Evolutionary conservation across 2,888 invertebrate species (phyloP), one percentile per base, ranked within the genome.

Genomic region (Tupiocoris notatus): DNA sequence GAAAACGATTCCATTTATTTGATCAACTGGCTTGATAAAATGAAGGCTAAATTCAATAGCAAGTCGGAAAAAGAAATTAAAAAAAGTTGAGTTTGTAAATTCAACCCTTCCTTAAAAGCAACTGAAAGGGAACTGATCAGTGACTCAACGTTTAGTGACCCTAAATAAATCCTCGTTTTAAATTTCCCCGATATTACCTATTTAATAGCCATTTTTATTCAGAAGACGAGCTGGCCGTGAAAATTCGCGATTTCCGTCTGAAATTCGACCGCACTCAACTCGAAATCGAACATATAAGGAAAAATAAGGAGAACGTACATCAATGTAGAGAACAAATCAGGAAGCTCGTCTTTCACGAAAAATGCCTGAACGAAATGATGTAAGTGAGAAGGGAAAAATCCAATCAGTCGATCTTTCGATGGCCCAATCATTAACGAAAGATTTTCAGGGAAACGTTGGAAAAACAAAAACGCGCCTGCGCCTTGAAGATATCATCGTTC

Each of bases 201-300:
- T n/a, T n/a, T n/a, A n/a, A n/a, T 54, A 54, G 9, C 54, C 54
- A 54, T 54, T 54, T 39, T 39, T 12, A 39, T 39, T 12, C 39
- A 39, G 39, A 39, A 7, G 39, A 39, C 39, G 39, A 65, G 18
- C 17, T 39, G 0, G 25, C 17, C 12, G 7, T 25, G 9, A 24
- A 17, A 20, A 65, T 65, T 65, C 20, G 17, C 7, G 65, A 24
- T 0, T 25, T 20, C 2, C 65, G 39, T 1, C 25, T 24, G 2
- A 12, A 39, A 39, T 65, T 65, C 25, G 39, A 65, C 18, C 1
- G 6, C n/a, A 39, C 65, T 2, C 65, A 65, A 20, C 39, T 17
- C 17, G 65, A 65, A 65, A 65, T 65, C 24, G 65, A 65, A 18
- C 9, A 18, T 9, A 65, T 65, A 24, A 65, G 65, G 18, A 65